Conservation (phyloP, 2,797 vertebrate genomes). For the Cryptoblepharus egeriae region DNA sequence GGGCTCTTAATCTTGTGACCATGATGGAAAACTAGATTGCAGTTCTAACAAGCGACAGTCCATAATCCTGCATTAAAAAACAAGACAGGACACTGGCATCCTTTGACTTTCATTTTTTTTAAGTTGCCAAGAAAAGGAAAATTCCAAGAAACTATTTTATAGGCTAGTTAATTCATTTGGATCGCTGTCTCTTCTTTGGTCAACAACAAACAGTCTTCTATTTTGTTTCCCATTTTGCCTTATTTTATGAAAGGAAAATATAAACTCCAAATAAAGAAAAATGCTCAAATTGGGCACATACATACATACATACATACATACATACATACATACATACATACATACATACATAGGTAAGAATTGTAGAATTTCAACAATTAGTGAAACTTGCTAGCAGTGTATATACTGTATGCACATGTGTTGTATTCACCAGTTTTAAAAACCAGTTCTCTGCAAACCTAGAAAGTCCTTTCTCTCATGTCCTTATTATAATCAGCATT, state of each 20-base stretch:
- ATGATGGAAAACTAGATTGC: slow-evolving; percentile 40
- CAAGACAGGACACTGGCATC: slow-evolving; percentile 29
- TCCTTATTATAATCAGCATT: slow-evolving; percentile 6
- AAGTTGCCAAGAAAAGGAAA: background rate
- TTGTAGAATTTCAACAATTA: slow-evolving; percentile 14
- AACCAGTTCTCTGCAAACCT: slow-evolving; percentile 34
- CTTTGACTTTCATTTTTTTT: slow-evolving; percentile 37
- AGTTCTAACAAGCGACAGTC: slow-evolving; percentile 48
- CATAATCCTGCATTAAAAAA: slow-evolving; percentile 43
- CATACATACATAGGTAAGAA: no score
- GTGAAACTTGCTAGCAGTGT: slow-evolving; percentile 21
- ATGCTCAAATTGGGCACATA: background rate
- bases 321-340: no score
- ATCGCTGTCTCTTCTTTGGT: background rate
- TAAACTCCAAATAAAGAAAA: slow-evolving; percentile 22
- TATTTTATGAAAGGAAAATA: background rate
- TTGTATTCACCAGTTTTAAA: slow-evolving; percentile 42
- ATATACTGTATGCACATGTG: no score
- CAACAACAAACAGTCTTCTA: slow-evolving; percentile 7
- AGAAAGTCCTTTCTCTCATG: slow-evolving; percentile 13
- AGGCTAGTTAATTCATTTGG: slow-evolving; percentile 31
- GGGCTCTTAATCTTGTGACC: slow-evolving; percentile 40
- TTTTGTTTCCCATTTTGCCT: background rate
- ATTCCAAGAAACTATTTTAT: slow-evolving; percentile 29
- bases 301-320: background rate